Evolutionary conservation across 2,113 vertebrate species (phyloP), one percentile per base, ranked within the genome.

Genomic region (Mesoclemmys tuberculata): DNA sequence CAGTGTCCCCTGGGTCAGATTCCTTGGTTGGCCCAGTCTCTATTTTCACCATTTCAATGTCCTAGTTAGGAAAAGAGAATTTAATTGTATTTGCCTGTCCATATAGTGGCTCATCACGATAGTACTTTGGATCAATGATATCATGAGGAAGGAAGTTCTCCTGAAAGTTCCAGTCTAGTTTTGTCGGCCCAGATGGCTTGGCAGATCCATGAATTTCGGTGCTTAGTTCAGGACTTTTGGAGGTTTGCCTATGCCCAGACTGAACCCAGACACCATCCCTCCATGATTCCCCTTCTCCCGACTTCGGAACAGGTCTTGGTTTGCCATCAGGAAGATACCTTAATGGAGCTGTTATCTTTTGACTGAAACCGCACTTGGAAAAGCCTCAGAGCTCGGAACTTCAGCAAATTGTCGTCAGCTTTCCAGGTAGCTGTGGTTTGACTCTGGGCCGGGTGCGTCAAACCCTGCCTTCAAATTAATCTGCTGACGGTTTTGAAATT

Each of bases 321-420:
- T 96, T 97, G 95, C 96, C 95, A 95, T 85, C 75, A 58, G 68
- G 35, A 86, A 95, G 89, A 96, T 93, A 77, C 54, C 35, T 82
- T 88, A 87, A 92, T 77, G 94, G 89, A 92, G 13, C 12, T 93
- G 96, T 97, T 97, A 97, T 97, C 96, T 97, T 97, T 97, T 89
- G 85, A 93, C 78, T 84, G 89, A 92, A 93, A 93, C 64, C 49
- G 96, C 64, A 88, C 78, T 94, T 92, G 87, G 93, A 96, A 97
- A 97, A 94, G 49, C 82, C 92, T 94, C 84, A 96, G 94, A 83
- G 95, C 91, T 35, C 58, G 38, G 54, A 54, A 96, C 71, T 95
- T 95, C 87, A 96, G 80, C 77, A 94, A 96, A 97, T 82, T 93
- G 93, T 78, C 91, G 95, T 81, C 82, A 88, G 81, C 93, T 95